Base-by-base conservation (phyloP, 2,113 vertebrate genomes). In the Daubentonia madagascariensis region DNA sequence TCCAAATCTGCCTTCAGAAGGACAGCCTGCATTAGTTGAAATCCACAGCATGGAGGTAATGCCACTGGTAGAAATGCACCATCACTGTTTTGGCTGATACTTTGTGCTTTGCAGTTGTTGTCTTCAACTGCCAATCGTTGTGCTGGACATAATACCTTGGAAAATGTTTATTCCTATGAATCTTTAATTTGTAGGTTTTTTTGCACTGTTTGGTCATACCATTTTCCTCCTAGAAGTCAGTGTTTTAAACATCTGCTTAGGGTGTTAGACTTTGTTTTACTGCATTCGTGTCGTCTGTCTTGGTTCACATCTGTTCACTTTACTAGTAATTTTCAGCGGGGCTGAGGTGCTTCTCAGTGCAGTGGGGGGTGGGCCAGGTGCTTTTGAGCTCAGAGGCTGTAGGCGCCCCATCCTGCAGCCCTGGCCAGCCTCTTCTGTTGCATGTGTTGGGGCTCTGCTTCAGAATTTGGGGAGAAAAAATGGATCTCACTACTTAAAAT, bases 1-100 rank as follows among this genome's bases (percentile, higher is more conserved):
- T 57, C 99, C 99, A 52, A 99, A 99, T 96, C 98, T 99, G 28
- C 99, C 99, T n/a, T 99, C 99, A 0, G 99, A 99, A 72, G 99
- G 99, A 25, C 99, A 99, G 98, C 99, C 99, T 0, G 99, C 99
- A 6, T 98, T 99, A 68, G 99, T 99, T 16, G 99, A 99, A 92
- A 98, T 99, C 70, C 99, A 99, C 98, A 99, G 99, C 97, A 98
- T 99, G 98, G 99, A 99, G 99, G 99, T 99, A 98, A 86, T 23
- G 75, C 48, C 63, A 4, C 8, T 30, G 16, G 67, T 12, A 16
- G 43, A 1, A 4, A 1, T 14, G 13, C 8, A 0, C 2, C 9
- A 0, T 13, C 16, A 0, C 32, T 68, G 10, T 3, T 3, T 89
- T 7, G 50, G 23, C 20, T 30, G 4, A 12, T 30, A 8, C 16